These are phyloP conservation scores for Coreius guichenoti DNA, from an alignment of 2,797 vertebrate species.

Conservation along the genomic window DNA sequence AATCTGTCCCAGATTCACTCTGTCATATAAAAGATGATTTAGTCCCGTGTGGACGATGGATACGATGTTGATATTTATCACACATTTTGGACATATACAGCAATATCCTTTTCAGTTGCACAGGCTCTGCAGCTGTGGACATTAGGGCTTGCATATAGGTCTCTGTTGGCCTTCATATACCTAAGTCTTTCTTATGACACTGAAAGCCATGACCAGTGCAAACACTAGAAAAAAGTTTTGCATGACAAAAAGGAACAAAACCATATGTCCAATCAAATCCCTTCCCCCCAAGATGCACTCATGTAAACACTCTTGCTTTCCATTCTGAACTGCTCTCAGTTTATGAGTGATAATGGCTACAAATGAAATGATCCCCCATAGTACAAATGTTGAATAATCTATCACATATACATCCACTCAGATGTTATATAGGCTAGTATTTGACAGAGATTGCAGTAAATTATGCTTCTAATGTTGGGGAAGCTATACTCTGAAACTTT, in stretches of 20 bases:
- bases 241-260: slow-evolving; percentile 24
- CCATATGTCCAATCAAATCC: slow-evolving; percentile 1
- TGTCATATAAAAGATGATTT: slow-evolving; percentile 24
- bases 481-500: neutral
- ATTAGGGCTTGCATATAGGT: slow-evolving; percentile 18
- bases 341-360: neutral
- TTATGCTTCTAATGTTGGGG: too few species aligned
- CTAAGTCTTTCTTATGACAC: slow-evolving; percentile 5
- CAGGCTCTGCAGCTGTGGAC: slow-evolving; percentile 25
- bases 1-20: slow-evolving; percentile 28
- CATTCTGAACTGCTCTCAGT: neutral
- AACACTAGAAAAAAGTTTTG: neutral
- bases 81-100: slow-evolving; percentile 4
- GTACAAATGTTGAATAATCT: neutral
- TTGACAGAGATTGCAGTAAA: too few species aligned
- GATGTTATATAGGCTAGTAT: neutral
- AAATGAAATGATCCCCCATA: neutral
- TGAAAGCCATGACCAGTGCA: neutral
- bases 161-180: slow-evolving; percentile 1
- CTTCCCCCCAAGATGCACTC: neutral
- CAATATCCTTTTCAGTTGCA: slow-evolving; percentile 38
- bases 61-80: slow-evolving; percentile 45
- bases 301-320: neutral
- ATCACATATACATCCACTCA: neutral
- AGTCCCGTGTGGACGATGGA: neutral